Percentiles rank a stretch among this genome's conserved stretches.
Conservation (phyloP, 2,113 vertebrate species). For the Actinemys pallida region DNA sequence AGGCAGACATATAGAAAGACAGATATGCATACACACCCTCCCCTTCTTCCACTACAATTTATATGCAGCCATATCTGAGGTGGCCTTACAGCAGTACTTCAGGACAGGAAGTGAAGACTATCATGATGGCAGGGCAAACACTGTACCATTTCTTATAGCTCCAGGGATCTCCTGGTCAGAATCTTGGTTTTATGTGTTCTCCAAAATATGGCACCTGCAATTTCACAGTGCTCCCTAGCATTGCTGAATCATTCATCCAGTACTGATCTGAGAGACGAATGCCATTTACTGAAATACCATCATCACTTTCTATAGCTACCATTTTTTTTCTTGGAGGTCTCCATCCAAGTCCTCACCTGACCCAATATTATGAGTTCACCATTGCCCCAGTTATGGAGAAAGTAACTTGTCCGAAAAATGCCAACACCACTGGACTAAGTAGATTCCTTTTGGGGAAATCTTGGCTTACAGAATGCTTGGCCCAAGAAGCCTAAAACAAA, state of each 20-base stretch:
- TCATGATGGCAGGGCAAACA: neutral
- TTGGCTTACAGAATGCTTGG: neutral
- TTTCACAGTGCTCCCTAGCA: neutral
- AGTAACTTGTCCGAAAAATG: neutral
- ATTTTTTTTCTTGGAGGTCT: neutral
- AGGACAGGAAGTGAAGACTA: neutral
- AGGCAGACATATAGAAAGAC: neutral
- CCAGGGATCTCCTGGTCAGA: neutral
- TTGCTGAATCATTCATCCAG: neutral
- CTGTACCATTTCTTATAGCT: neutral
- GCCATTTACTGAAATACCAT: neutral
- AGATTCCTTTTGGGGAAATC: neutral
- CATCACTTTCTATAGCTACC: neutral
- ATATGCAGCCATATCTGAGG: neutral
- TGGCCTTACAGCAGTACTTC: neutral
- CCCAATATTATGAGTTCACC: neutral
- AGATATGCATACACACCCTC: neutral
- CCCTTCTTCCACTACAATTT: neutral
- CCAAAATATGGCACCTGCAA: neutral
- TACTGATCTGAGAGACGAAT: neutral
- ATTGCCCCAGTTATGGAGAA: neutral
- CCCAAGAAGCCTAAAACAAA: neutral
- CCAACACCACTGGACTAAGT: neutral
- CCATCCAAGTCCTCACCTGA: neutral
- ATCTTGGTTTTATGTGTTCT: neutral